Evolutionary conservation across 1,140 invertebrate genomes (phyloP).

Genomic region (Meteorus sp.): DNA sequence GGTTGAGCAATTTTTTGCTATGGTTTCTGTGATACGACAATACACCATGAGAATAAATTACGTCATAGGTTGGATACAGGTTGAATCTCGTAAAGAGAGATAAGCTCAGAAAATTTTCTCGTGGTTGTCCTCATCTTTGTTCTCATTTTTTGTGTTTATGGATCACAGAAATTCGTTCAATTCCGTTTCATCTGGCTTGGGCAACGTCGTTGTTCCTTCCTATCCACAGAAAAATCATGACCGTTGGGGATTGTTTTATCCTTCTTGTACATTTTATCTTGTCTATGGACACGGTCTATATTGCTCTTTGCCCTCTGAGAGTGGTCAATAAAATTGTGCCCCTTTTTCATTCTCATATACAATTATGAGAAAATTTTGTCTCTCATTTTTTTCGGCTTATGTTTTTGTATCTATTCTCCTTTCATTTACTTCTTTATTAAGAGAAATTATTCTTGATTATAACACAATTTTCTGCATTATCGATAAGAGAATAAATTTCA

Average conservation of each 20-base stretch:
- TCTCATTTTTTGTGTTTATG: too few relatives aligned
- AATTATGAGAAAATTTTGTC: too few relatives aligned
- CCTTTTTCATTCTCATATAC: not conserved
- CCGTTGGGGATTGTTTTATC: constrained; percentile 25
- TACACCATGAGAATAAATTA: constrained; percentile 10
- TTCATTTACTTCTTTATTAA: too few relatives aligned
- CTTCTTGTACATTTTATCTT: constrained; percentile 8
- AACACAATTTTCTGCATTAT: too few relatives aligned
- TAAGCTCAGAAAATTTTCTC: constrained; percentile 12
- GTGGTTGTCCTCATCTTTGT: not conserved
- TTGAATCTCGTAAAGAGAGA: constrained; percentile 30
- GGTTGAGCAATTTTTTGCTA: constrained; percentile 18
- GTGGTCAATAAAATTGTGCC: constrained; percentile 8
- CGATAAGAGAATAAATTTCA: too few relatives aligned
- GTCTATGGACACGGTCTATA: too few relatives aligned
- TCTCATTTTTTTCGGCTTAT: too few relatives aligned
- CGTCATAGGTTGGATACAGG: constrained; percentile 17
- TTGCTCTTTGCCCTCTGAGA: not conserved
- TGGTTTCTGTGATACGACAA: constrained; percentile 10
- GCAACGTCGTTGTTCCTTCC: constrained; percentile 12
- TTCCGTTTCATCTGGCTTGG: constrained; percentile 31
- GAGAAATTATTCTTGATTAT: too few relatives aligned
- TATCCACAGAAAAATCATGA: constrained; percentile 22
- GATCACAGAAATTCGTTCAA: constrained; percentile 29
- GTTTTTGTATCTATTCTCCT: too few relatives aligned